These are phyloP conservation scores for Sebastes kiyomatsui DNA, from an alignment of 2,797 vertebrate species.

Conservation along the genomic window DNA sequence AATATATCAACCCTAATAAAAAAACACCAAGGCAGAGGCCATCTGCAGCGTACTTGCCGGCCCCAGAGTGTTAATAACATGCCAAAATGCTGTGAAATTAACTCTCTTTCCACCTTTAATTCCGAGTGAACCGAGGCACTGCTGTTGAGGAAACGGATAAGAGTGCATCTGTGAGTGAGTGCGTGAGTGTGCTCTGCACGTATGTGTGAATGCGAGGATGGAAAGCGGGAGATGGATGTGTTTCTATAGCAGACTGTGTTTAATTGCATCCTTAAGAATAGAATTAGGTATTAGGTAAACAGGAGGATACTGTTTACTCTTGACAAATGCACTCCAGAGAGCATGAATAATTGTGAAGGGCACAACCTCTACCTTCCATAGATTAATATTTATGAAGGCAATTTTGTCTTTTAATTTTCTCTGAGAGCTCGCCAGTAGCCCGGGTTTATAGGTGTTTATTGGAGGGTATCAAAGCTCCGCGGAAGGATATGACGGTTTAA, in stretches of 20 bases:
- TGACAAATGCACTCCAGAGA: constrained; percentile 66
- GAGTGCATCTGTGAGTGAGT: not conserved
- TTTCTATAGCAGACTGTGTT: constrained; percentile 48
- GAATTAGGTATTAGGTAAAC: constrained; percentile 69
- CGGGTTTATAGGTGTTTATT: constrained; percentile 46
- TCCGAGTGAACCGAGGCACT: constrained; percentile 12
- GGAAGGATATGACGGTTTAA: constrained; percentile 18
- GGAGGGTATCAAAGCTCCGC: constrained; percentile 34
- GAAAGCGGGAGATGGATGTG: constrained; percentile 43
- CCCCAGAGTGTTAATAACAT: constrained; percentile 32
- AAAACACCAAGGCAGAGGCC: constrained; percentile 24
- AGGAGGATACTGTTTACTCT: constrained; percentile 73
- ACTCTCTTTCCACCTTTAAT: constrained; percentile 55
- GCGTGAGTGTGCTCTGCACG: not conserved
- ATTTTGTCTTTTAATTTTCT: constrained; percentile 71
- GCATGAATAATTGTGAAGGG: constrained; percentile 74
- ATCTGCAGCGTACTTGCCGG: not conserved
- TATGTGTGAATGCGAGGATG: not conserved
- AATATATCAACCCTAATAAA: constrained; percentile 25
- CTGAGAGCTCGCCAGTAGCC: constrained; percentile 20
- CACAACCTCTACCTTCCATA: constrained; percentile 61
- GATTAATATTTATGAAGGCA: constrained; percentile 77
- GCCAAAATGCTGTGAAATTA: constrained; percentile 69
- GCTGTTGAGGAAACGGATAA: constrained; percentile 13
- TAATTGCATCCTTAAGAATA: constrained; percentile 69